Conservation (phyloP, 2,113 vertebrate species). For the Caranx ignobilis region DNA sequence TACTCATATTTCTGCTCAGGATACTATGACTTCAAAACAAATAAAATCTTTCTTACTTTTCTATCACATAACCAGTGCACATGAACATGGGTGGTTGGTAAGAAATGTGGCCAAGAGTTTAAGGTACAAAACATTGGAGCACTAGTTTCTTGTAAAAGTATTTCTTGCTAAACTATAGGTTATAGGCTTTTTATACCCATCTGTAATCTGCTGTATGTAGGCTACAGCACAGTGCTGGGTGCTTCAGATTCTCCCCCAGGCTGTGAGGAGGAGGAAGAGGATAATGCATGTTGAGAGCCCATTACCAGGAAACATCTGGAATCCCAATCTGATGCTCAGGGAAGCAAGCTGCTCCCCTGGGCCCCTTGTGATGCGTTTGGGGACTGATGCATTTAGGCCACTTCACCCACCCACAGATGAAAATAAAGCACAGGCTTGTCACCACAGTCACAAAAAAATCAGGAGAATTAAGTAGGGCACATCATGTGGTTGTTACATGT, state of each 20-base stretch:
- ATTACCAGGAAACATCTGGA: conserved; percentile 83
- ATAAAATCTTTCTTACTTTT: not conserved
- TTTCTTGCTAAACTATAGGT: conserved; percentile 41
- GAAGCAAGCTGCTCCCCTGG: conserved; percentile 60
- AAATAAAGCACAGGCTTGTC: conserved; percentile 55
- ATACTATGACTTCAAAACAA: conserved; percentile 10
- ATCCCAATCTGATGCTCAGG: conserved; percentile 69
- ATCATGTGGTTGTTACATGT: conserved; percentile 24
- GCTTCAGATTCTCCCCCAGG: conserved; percentile 62
- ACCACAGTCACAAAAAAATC: conserved; percentile 42
- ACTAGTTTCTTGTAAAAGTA: conserved; percentile 25
- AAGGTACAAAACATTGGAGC: not conserved
- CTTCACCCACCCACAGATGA: conserved; percentile 66
- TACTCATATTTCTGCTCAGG: not conserved
- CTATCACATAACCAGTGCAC: not conserved
- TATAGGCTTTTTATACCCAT: conserved; percentile 33
- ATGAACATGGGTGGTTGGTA: not conserved
- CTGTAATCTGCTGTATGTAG: conserved; percentile 55
- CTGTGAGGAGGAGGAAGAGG: conserved; percentile 55
- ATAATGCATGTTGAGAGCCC: conserved; percentile 73
- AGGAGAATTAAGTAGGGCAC: conserved; percentile 56
- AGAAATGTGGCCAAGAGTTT: not conserved
- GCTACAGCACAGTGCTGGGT: conserved; percentile 49
- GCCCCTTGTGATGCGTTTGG: conserved; percentile 53
- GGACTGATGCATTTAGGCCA: conserved; percentile 73